Evolutionary conservation across 1,140 invertebrate genomes (phyloP), one percentile per base, ranked within the genome.

Genomic region (Drosophila guanche): DNA sequence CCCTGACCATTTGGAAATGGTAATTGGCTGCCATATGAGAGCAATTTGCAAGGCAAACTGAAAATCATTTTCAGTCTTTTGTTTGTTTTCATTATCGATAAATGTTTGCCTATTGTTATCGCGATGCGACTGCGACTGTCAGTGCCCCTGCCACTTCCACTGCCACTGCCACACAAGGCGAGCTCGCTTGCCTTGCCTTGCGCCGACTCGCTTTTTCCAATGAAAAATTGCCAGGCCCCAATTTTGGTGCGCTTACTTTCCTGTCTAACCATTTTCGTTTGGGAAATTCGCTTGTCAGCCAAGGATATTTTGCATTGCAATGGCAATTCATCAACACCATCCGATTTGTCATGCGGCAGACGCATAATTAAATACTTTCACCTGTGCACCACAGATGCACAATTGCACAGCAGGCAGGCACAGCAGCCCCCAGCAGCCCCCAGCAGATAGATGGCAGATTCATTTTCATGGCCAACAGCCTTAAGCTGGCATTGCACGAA

Each of bases 301-400:
- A 80, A 78, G 81, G 81, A 77, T 85, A 59, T 60, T 69, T 63
- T 75, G 76, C 75, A 84, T 77, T 77, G 75, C 80, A 86, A 80
- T 84, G 74, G 65, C 76, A 70, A 59, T 84, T 77, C 65, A 75
- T 72, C 75, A 76, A 66, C 79, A 85, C 57, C 75, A 75, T 76
- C 50, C 81, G 73, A 85, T 85, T 86, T 85, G 81, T 85, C 77
- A 88, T 78, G 77, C 65, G 72, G 48, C 66, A 80, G 81, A 76
- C 68, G 77, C 63, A 85, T 85, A 81, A 85, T 85, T 85, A 85
- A 85, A 85, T 86, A 85, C 81, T 85, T 85, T 85, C 81, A 88
- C 81, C 81, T 85, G 68, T 57, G 48, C 37, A n/a, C 52, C 10
- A 16, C 37, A 37, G 33, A 37, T 37, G 33, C 10, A 37, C 33